Base-by-base conservation (phyloP, 1,140 invertebrate genomes). In the Cydia pomonella region DNA sequence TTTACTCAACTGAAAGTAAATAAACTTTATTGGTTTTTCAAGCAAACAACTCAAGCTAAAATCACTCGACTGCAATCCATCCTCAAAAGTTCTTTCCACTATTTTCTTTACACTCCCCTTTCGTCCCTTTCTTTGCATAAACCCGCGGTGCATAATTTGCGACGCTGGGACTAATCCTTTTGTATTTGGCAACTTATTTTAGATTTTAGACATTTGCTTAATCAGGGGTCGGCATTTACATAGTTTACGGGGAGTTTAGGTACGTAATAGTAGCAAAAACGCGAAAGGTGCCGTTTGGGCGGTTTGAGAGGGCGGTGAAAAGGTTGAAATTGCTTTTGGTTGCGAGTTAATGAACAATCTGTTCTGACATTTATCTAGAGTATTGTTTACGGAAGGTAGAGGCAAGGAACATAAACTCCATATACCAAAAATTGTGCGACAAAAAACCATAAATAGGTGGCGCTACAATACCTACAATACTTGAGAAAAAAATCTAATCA, bases 121-220 rank as follows among this genome's bases (percentile, higher is more conserved):
- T 64, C 29, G 29, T 38, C 64, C 64, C 64, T 69, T 69, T 69
- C 64, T 69, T 69, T 69, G 64, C 64, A 66, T 69, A 69, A 38
- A n/a, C 64, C 64, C 29, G 23, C 23, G 64, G 64, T 69, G 64
- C 64, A 69, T 69, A 69, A 69, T 69, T 69, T 69, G 9, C 16
- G 16, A 23, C 12, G 63, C 29, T 9, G 27, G 29, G 63, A 27
- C 29, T 69, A 69, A 69, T 69, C 64, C 64, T 33, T 38, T 41
- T 69, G 27, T 38, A 69, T 69, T 69, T 69, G 33, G 29, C 64
- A 38, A 69, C 64, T 69, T 69, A 69, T 69, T 69, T 69, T 69
- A 69, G 64, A 69, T 69, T 69, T 69, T 69, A 69, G 64, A 29
- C 29, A 69, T 69, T 69, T 69, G 64, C 64, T 33, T 69, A 69